Evolutionary conservation across 1,140 invertebrate species (phyloP), one percentile per base, ranked within the genome.

Genomic region (Euwallacea fornicatus): DNA sequence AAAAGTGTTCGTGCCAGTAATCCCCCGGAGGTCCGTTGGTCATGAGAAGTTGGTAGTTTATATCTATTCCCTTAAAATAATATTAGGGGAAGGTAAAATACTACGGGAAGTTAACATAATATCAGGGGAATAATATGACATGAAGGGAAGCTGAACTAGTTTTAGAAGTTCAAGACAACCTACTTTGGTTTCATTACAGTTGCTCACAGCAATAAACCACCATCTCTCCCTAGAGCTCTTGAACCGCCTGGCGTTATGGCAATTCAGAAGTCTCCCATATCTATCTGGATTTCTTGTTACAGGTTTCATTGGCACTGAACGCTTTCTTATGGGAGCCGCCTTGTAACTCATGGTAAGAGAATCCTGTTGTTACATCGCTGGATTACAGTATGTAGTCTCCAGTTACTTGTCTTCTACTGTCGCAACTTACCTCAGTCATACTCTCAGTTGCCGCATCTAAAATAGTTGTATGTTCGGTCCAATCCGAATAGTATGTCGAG

Each of bases 1-100:
- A 96, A 79, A 95, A 95, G 80, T 97, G 94, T 78, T 92, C 87
- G 76, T 89, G 88, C 89, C 93, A 94, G 73, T 90, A 89, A 78
- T 91, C 89, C 0, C 88, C 88, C 10, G 85, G 83, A 0, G 86
- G 83, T 7, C 90, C 93, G 82, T 97, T 97, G 0, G 92, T 95
- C 90, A 96, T 87, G 60, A 88, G 81, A 70, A 94, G 87, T 69
- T 85, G 84, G 77, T 93, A 94, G 54, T 84, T 85, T 0, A 93
- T 77, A 74, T 89, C 86, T 58, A 93, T 80, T 7, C 90, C 91
- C 86, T 90, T 76, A 16, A 83, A 83, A 4, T 33, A 33, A 62
- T 33, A 33, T 33, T 33, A 64, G 9, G 42, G 33, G 13, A 50
- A 16, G 6, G 4, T 50, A 42, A 55, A 55, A 33, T 33, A 33